Percentiles rank a stretch among this genome's conserved stretches.
Conservation (phyloP, 2,113 vertebrate species). For the Alexandromys fortis region DNA sequence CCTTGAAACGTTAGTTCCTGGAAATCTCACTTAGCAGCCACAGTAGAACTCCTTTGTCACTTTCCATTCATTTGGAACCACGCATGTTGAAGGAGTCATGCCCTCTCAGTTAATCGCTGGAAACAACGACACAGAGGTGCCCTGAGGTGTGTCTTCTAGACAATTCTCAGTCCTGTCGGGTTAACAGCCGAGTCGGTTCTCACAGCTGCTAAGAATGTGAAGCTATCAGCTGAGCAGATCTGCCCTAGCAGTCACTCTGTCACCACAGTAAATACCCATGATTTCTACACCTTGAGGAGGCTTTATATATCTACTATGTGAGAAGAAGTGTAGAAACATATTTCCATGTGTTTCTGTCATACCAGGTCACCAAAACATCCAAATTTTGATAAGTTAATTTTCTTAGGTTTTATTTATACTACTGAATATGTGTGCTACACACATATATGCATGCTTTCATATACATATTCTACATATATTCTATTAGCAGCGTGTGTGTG, state of each 20-base stretch:
- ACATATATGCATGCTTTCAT: not conserved
- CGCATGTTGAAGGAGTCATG: not conserved
- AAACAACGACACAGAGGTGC: not conserved
- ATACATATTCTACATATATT: not conserved
- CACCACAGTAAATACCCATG: not conserved
- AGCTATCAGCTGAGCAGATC: not conserved
- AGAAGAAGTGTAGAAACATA: not conserved
- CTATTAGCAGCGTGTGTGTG: not conserved
- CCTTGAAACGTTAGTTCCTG: constrained; percentile 47
- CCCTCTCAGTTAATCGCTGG: not conserved
- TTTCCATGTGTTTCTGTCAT: not conserved
- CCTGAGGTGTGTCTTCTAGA: not conserved
- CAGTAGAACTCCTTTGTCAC: not conserved
- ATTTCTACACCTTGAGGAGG: not conserved
- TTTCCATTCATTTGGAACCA: not conserved
- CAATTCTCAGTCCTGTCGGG: not conserved
- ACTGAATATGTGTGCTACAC: not conserved
- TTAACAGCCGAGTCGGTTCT: not conserved
- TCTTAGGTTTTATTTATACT: not conserved
- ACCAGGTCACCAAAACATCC: not conserved
- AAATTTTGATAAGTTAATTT: not conserved
- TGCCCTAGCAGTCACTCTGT: accelerated
- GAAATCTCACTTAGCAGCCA: constrained; percentile 31
- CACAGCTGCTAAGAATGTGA: not conserved
- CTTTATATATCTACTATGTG: too few species aligned